phyloP scores from a whole-genome alignment of 2,888 invertebrate species.

The Peribatodes rhomboidaria region DNA sequence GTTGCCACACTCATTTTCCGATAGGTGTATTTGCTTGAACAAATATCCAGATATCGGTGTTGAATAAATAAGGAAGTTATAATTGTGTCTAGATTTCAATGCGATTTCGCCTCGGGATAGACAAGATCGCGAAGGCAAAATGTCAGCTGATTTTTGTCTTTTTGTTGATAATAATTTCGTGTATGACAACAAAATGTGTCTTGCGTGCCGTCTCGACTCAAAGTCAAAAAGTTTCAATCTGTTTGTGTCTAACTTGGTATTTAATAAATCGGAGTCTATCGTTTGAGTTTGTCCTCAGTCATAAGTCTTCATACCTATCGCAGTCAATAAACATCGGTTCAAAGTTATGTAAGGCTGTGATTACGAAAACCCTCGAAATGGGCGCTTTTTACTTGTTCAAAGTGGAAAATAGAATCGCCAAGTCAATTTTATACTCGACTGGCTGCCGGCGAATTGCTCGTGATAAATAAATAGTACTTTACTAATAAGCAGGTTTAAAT shows the following conservation, averaged over 20 bases:
- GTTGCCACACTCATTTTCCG: constrained; percentile 60
- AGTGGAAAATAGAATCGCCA: background rate
- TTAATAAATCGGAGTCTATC: background rate
- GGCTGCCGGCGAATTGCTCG: background rate
- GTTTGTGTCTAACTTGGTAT: background rate
- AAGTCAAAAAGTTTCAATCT: too few relatives aligned
- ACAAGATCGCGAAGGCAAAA: background rate
- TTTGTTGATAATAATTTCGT: too few relatives aligned
- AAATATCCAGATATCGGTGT: constrained; percentile 29
- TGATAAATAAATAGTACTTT: too few relatives aligned
- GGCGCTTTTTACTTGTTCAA: constrained; percentile 1
- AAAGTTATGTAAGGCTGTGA: constrained; percentile 20
- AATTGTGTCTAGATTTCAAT: constrained; percentile 21
- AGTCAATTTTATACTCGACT: background rate
- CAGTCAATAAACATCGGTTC: constrained; percentile 21
- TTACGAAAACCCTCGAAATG: constrained; percentile 22
- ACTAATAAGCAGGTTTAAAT: too few relatives aligned
- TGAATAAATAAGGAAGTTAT: constrained; percentile 34
- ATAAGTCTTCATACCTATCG: background rate
- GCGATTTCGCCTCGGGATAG: constrained; percentile 8
- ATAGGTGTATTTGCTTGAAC: constrained; percentile 63
- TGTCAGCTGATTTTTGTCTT: background rate
- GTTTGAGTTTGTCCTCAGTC: constrained; percentile 8
- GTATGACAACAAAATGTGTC: too few relatives aligned
- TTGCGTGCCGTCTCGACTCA: too few relatives aligned